Evolutionary conservation across 2,797 vertebrate species (phyloP).

Genomic region (Phrynocephalus guinanensis): DNA sequence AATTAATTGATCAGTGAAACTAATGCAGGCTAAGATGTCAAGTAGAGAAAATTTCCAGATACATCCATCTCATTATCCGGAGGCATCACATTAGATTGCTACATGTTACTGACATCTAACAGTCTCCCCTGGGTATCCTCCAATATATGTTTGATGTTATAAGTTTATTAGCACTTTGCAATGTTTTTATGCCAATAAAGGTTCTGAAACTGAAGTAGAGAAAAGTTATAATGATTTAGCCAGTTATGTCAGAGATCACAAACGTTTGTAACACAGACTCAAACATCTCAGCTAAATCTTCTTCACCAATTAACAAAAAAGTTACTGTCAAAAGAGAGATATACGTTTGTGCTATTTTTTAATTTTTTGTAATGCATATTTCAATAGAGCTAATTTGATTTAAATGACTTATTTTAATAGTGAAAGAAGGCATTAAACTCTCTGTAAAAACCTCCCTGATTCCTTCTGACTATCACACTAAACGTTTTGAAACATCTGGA

Average conservation of each 20-base stretch:
- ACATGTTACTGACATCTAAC: no score
- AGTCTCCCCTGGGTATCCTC: no score
- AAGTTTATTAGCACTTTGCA: no score
- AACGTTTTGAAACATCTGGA: slow-evolving; percentile 58
- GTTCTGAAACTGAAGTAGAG: neutral
- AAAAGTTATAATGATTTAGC: slow-evolving; percentile 29
- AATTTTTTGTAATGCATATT: slow-evolving; percentile 30
- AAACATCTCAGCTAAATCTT: slow-evolving; percentile 40
- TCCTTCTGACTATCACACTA: slow-evolving; percentile 36
- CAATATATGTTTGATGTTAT: no score
- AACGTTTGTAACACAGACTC: slow-evolving; percentile 15
- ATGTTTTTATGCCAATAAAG: no score
- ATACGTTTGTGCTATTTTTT: slow-evolving; percentile 2
- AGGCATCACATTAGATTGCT: no score
- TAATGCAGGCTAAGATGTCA: slow-evolving; percentile 38
- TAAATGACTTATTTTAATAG: slow-evolving; percentile 4
- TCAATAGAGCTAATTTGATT: slow-evolving; percentile 24
- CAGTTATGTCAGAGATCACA: slow-evolving; percentile 45
- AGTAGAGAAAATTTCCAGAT: neutral
- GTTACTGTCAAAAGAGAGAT: neutral
- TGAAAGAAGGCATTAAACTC: slow-evolving; percentile 18
- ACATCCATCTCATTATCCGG: no score
- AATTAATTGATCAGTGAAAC: slow-evolving; percentile 7
- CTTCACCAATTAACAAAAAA: slow-evolving; percentile 6
- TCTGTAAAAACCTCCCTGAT: slow-evolving; percentile 46